These are phyloP conservation scores for Glaucidium brasilianum DNA, from an alignment of 2,113 vertebrate genomes.

Conservation along the genomic window DNA sequence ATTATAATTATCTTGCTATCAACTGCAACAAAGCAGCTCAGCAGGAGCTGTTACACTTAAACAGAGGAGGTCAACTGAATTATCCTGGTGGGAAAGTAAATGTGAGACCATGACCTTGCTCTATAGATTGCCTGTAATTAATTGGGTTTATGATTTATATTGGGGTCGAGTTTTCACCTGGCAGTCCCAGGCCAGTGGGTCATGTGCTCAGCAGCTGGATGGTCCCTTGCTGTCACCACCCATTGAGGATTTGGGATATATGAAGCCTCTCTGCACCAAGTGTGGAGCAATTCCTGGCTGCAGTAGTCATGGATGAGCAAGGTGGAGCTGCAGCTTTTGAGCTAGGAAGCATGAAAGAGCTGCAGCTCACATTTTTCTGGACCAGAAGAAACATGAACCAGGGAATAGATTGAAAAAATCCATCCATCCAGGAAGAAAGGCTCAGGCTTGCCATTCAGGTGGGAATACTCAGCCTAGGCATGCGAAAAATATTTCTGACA, in stretches of 20 bases:
- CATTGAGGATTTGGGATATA: rapidly evolving
- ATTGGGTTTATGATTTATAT: not conserved
- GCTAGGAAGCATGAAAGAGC: not conserved
- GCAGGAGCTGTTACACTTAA: conserved; percentile 16
- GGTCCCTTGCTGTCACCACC: not conserved
- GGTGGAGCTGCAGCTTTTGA: not conserved
- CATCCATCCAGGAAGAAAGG: not conserved
- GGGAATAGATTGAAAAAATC: not conserved
- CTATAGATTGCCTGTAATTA: not conserved
- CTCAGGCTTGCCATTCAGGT: not conserved
- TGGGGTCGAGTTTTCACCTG: not conserved
- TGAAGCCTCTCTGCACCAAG: not conserved
- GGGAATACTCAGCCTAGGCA: not conserved
- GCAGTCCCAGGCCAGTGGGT: not conserved
- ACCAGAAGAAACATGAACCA: not conserved
- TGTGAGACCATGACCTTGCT: not conserved
- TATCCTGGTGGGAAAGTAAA: not conserved
- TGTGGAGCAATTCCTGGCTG: rapidly evolving
- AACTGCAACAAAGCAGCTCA: conserved; percentile 45
- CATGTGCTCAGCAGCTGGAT: rapidly evolving
- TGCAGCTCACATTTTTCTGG: rapidly evolving
- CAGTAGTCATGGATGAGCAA: rapidly evolving
- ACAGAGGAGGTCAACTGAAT: conserved; percentile 2
- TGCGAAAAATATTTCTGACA: not conserved
- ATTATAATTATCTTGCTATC: conserved; percentile 52